Conservation (phyloP, 2,797 vertebrate species). For the Toxotes lorentzi region DNA sequence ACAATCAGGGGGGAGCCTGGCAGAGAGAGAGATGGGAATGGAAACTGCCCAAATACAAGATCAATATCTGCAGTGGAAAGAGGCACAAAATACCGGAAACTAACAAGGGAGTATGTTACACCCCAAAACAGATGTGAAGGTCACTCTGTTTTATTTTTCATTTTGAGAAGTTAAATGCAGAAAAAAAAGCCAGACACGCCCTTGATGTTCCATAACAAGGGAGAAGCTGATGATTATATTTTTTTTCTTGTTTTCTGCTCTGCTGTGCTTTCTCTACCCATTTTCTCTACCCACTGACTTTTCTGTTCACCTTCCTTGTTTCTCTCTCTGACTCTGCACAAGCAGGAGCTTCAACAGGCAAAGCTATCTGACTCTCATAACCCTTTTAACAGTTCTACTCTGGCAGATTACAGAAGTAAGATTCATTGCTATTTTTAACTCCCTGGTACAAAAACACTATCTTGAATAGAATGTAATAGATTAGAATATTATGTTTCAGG, state of each 20-base stretch:
- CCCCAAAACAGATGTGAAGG: conserved; percentile 75
- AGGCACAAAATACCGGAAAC: conserved; percentile 48
- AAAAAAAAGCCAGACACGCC: conserved; percentile 53
- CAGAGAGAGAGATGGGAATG: conserved; percentile 40
- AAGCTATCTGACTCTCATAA: conserved; percentile 43
- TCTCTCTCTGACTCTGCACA: conserved; percentile 24
- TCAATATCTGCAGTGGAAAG: conserved; percentile 75
- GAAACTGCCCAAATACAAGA: conserved; percentile 62
- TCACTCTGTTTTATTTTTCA: conserved; percentile 50
- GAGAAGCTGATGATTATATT: conserved; percentile 54
- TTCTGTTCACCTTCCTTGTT: conserved; percentile 22
- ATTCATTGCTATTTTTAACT: conserved; percentile 67
- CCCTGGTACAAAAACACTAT: conserved; percentile 20
- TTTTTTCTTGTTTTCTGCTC: conserved; percentile 32
- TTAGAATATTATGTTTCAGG: conserved; percentile 8
- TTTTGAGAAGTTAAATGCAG: conserved; percentile 42
- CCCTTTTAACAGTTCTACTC: conserved; percentile 45
- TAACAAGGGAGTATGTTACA: conserved; percentile 63
- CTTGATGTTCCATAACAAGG: conserved; percentile 71
- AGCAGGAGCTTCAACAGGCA: conserved; percentile 16
- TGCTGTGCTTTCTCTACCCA: conserved; percentile 12
- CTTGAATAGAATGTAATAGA: conserved; percentile 28
- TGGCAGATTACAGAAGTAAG: conserved; percentile 58
- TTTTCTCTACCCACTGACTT: conserved; percentile 14
- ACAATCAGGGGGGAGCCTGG: conserved; percentile 45